A percentile compares a stretch with the other conserved stretches of the same genome.
Conservation (phyloP, 2,888 invertebrate species). For the Piscicola geometra region DNA sequence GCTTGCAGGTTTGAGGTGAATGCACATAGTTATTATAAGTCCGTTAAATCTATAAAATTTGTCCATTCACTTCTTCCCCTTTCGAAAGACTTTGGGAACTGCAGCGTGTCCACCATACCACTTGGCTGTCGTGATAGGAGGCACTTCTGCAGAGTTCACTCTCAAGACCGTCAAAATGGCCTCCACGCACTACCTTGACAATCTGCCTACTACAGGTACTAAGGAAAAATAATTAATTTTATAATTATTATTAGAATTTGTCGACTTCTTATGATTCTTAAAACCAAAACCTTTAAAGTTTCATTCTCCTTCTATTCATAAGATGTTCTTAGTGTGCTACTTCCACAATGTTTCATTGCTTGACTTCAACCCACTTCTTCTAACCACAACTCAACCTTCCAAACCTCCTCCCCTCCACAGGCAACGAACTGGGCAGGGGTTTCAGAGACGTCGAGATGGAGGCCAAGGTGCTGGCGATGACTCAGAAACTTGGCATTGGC, state of each 20-base stretch:
- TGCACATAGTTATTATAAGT: too few species aligned
- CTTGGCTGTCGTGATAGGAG: slow-evolving; percentile 55
- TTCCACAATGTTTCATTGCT: too few species aligned
- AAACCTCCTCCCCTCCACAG: slow-evolving; percentile 37
- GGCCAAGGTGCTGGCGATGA: slow-evolving; percentile 50
- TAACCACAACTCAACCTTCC: too few species aligned
- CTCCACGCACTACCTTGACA: slow-evolving; percentile 54
- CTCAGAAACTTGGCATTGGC: slow-evolving; percentile 53
- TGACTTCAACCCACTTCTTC: too few species aligned
- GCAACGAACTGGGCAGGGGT: slow-evolving; percentile 55
- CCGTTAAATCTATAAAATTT: too few species aligned
- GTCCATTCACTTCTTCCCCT: too few species aligned
- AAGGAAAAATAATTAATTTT: not conserved
- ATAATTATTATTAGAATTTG: not conserved
- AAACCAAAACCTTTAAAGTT: too few species aligned
- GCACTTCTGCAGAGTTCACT: slow-evolving; percentile 55
- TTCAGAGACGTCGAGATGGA: slow-evolving; percentile 54
- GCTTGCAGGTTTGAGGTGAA: too few species aligned
- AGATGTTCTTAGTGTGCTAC: too few species aligned
- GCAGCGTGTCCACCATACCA: slow-evolving; percentile 57
- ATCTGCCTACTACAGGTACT: slow-evolving; percentile 50
- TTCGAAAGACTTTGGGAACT: slow-evolving; percentile 56
- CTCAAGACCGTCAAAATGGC: slow-evolving; percentile 56
- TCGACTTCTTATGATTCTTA: too few species aligned
- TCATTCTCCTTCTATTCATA: not conserved